Conservation (phyloP, 35 echinoderm and acorn worm genomes). For the Eucidaris tribuloides region DNA sequence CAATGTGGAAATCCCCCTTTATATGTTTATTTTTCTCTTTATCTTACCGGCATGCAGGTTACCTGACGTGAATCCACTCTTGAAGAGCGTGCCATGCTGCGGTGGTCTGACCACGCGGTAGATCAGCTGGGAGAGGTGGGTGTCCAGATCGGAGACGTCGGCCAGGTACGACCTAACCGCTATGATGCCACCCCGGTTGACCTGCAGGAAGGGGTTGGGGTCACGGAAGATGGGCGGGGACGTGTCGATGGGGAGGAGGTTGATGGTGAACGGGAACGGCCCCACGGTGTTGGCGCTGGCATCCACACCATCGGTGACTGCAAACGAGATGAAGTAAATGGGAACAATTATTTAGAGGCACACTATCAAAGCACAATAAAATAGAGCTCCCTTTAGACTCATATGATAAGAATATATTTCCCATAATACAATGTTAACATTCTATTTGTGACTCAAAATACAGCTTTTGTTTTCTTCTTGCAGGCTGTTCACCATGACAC, state of each 20-base stretch:
- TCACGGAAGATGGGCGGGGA: slow-evolving; percentile 56
- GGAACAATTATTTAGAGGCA: background rate
- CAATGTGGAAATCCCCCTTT: too few relatives aligned
- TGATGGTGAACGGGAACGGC: slow-evolving; percentile 84
- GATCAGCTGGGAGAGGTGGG: slow-evolving; percentile 39
- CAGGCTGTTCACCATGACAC: too few relatives aligned
- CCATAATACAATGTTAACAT: too few relatives aligned
- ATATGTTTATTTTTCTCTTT: too few relatives aligned
- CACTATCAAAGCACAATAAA: background rate
- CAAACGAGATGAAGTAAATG: background rate
- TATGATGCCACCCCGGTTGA: slow-evolving; percentile 55
- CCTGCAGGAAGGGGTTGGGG: slow-evolving; percentile 57
- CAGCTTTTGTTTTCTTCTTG: too few relatives aligned
- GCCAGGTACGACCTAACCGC: slow-evolving; percentile 52
- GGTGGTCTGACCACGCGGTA: slow-evolving; percentile 65
- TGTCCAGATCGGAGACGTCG: slow-evolving; percentile 70
- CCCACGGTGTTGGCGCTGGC: slow-evolving; percentile 73
- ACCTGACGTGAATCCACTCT: slow-evolving; percentile 35
- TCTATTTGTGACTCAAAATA: too few relatives aligned
- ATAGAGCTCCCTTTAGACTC: background rate
- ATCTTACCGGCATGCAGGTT: slow-evolving; percentile 58
- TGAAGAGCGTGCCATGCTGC: slow-evolving; percentile 46
- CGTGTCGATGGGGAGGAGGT: slow-evolving; percentile 58
- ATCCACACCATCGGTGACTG: slow-evolving; percentile 80
- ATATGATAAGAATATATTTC: too few relatives aligned